Evolutionary conservation across 2,113 vertebrate species (phyloP).

Genomic region (Pica pica): DNA sequence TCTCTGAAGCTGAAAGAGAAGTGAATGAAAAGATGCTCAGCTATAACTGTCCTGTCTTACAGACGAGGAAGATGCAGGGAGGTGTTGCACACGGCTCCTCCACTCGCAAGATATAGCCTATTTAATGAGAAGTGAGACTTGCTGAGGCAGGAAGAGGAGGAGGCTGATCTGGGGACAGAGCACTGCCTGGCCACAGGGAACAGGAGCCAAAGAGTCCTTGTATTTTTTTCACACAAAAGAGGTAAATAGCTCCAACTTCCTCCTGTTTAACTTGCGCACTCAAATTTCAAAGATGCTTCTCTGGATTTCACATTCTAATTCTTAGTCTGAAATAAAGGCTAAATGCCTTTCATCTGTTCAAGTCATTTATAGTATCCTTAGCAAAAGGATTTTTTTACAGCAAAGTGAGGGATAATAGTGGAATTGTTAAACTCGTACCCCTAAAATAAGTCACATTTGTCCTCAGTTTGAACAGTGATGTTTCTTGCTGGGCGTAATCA

Average conservation of each 20-base stretch:
- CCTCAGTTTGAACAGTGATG: slow-evolving; percentile 49
- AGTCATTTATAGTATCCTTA: slow-evolving; percentile 5
- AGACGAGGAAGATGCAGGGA: not conserved
- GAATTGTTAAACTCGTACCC: slow-evolving; percentile 33
- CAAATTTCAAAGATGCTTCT: not conserved
- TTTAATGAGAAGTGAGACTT: not conserved
- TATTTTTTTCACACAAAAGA: not conserved
- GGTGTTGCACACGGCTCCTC: not conserved
- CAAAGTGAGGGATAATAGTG: slow-evolving; percentile 22
- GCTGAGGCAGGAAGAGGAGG: not conserved
- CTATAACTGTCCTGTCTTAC: rapidly evolving
- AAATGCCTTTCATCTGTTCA: slow-evolving; percentile 5
- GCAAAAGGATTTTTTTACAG: slow-evolving; percentile 1
- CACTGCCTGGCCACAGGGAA: not conserved
- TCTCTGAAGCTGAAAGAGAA: not conserved
- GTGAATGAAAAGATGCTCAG: not conserved
- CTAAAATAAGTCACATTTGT: slow-evolving; percentile 57
- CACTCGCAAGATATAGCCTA: not conserved
- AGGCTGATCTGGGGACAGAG: not conserved
- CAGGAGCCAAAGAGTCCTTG: not conserved
- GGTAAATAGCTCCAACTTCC: not conserved
- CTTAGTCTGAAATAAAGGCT: slow-evolving; percentile 36
- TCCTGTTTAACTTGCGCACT: not conserved
- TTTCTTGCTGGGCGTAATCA: slow-evolving; percentile 52
- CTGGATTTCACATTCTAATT: slow-evolving; percentile 41